Percentiles rank a stretch among this genome's conserved stretches.
These are phyloP conservation scores for Lacanobia wlatinum DNA, from an alignment of 2,888 invertebrate genomes.

Conservation along the genomic window DNA sequence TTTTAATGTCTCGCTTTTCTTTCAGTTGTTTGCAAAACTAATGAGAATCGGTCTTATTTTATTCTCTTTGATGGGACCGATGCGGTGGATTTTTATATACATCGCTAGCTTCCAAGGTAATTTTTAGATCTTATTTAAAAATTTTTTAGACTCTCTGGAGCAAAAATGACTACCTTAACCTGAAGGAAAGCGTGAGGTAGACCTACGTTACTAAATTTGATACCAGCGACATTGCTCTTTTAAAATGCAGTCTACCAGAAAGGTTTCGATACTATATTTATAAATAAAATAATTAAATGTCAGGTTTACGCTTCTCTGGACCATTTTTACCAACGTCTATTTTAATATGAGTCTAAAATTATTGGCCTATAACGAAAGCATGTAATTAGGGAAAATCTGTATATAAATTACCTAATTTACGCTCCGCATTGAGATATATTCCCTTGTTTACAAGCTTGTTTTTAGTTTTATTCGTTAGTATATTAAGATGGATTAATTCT, in stretches of 20 bases:
- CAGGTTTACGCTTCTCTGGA: conserved; percentile 33
- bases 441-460: not conserved
- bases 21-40: too few species aligned
- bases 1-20: too few species aligned
- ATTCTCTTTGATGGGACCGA: too few species aligned
- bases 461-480: not conserved
- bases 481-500: too few species aligned
- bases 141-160: too few species aligned
- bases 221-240: conserved; percentile 1
- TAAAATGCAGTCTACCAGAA: conserved; percentile 29
- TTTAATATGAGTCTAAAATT: conserved; percentile 38
- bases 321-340: conserved; percentile 29
- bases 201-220: not conserved
- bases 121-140: too few species aligned
- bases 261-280: conserved; percentile 24
- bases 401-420: conserved; percentile 28
- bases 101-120: too few species aligned
- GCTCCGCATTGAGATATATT: conserved; percentile 9
- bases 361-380: conserved; percentile 6
- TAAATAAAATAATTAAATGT: conserved; percentile 40
- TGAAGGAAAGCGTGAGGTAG: not conserved
- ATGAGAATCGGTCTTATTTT: too few species aligned
- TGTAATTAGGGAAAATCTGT: conserved; percentile 14
- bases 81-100: too few species aligned
- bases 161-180: too few species aligned